Percentiles rank a stretch among this genome's conserved stretches.
These are phyloP conservation scores for Megamerina dolium DNA, from an alignment of 2,888 invertebrate species.

Conservation along the genomic window DNA sequence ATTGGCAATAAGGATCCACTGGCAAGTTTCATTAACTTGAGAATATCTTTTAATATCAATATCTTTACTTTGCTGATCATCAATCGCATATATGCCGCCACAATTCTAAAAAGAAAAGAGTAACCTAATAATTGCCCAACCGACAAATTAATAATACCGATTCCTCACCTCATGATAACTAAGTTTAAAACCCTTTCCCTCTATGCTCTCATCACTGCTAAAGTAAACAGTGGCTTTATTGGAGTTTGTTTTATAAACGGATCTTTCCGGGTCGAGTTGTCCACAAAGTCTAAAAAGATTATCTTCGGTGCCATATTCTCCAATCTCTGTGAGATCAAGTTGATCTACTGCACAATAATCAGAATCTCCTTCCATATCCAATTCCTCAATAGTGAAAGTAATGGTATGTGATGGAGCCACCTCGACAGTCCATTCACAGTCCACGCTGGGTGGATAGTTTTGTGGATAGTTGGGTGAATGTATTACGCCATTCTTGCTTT, in stretches of 20 bases:
- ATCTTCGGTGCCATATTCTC: neutral
- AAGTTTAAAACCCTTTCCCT: conserved; percentile 73
- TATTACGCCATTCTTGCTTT: conserved; percentile 59
- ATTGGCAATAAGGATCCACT: conserved; percentile 32
- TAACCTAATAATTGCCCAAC: too few relatives aligned
- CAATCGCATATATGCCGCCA: conserved; percentile 50
- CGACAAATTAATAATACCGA: too few relatives aligned
- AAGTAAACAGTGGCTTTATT: conserved; percentile 64
- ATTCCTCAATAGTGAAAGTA: conserved; percentile 62
- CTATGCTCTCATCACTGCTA: conserved; percentile 53
- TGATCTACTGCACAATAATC: conserved; percentile 32
- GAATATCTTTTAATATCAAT: conserved; percentile 23
- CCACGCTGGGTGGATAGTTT: conserved; percentile 65
- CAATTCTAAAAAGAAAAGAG: conserved; percentile 57
- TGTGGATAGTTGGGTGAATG: conserved; percentile 78
- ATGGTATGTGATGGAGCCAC: conserved; percentile 63
- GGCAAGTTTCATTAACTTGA: conserved; percentile 30
- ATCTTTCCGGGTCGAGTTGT: neutral
- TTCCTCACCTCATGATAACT: conserved; percentile 54
- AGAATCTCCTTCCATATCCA: conserved; percentile 55
- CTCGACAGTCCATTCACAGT: conserved; percentile 73
- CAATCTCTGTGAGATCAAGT: conserved; percentile 48
- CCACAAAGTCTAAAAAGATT: conserved; percentile 29
- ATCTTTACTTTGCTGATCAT: conserved; percentile 23
- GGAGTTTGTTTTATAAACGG: conserved; percentile 41